phyloP scores from a whole-genome alignment of 1,140 invertebrate species.

The Cydia strobilella region DNA sequence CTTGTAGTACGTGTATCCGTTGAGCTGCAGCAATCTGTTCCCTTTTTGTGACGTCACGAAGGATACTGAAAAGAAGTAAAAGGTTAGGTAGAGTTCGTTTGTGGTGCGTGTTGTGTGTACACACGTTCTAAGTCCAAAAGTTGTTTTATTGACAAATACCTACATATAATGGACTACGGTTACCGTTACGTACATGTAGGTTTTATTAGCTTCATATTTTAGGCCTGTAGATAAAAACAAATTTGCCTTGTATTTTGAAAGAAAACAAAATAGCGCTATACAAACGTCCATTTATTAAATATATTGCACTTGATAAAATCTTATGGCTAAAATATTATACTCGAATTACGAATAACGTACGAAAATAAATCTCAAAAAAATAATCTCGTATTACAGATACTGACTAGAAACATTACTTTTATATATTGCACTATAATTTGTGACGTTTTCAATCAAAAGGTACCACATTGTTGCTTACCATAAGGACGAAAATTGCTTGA shows the following conservation, averaged over 20 bases:
- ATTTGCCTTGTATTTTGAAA: too few relatives aligned
- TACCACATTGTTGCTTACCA: too few relatives aligned
- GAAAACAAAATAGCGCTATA: background rate
- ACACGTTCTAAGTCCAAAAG: background rate
- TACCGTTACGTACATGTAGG: too few relatives aligned
- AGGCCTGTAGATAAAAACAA: too few relatives aligned
- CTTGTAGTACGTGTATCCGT: slow-evolving; percentile 35
- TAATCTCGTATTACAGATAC: background rate
- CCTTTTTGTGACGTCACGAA: slow-evolving; percentile 33
- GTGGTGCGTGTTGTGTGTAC: background rate
- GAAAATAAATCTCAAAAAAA: background rate
- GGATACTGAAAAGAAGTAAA: background rate
- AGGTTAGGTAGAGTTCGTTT: background rate
- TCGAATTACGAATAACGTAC: background rate
- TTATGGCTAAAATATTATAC: background rate
- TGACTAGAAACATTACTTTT: background rate
- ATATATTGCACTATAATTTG: background rate
- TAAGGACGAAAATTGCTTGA: too few relatives aligned
- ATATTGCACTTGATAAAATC: slow-evolving; percentile 3
- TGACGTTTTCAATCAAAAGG: too few relatives aligned
- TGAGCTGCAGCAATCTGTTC: slow-evolving; percentile 12
- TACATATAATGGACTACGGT: too few relatives aligned
- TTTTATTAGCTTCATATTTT: too few relatives aligned
- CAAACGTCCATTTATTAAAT: background rate
- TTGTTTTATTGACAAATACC: too few relatives aligned